Evolutionary conservation across 2,113 vertebrate species (phyloP).

Genomic region (Anolis carolinensis): DNA sequence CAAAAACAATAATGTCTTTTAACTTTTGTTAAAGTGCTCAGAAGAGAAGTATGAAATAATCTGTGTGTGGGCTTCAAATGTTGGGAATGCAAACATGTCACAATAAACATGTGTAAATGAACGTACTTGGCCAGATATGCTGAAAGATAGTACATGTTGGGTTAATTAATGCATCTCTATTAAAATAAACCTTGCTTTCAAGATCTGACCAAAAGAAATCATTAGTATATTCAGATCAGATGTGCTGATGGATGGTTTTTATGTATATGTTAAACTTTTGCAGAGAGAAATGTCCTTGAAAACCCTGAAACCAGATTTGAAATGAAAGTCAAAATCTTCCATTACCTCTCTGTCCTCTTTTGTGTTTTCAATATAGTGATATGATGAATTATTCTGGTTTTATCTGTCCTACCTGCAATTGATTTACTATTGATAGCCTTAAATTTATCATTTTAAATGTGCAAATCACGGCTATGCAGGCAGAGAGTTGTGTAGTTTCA

Average conservation of each 20-base stretch:
- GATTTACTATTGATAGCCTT: slow-evolving; percentile 74
- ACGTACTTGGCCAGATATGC: slow-evolving; percentile 93
- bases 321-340: slow-evolving; percentile 60
- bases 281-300: slow-evolving; percentile 65
- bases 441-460: slow-evolving; percentile 74
- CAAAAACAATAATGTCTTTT: slow-evolving; percentile 98
- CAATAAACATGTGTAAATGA: slow-evolving; percentile 99
- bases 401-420: slow-evolving; percentile 75
- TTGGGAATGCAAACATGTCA: slow-evolving; percentile 99
- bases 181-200: slow-evolving; percentile 97
- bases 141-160: slow-evolving; percentile 96
- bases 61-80: slow-evolving; percentile 97
- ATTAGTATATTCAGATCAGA: slow-evolving; percentile 90
- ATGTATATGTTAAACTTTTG: slow-evolving; percentile 73
- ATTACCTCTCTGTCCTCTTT: slow-evolving; percentile 46
- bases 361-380: slow-evolving; percentile 57
- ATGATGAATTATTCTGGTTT: slow-evolving; percentile 75
- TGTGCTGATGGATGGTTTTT: slow-evolving; percentile 81
- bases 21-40: slow-evolving; percentile 86
- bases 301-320: slow-evolving; percentile 65
- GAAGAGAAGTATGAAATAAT: slow-evolving; percentile 95
- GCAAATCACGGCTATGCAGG: slow-evolving; percentile 58
- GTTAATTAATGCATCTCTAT: slow-evolving; percentile 96
- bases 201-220: slow-evolving; percentile 94
- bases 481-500: slow-evolving; percentile 62